Evolutionary conservation across 1,140 invertebrate genomes (phyloP).

Genomic region (Aricia agestis): DNA sequence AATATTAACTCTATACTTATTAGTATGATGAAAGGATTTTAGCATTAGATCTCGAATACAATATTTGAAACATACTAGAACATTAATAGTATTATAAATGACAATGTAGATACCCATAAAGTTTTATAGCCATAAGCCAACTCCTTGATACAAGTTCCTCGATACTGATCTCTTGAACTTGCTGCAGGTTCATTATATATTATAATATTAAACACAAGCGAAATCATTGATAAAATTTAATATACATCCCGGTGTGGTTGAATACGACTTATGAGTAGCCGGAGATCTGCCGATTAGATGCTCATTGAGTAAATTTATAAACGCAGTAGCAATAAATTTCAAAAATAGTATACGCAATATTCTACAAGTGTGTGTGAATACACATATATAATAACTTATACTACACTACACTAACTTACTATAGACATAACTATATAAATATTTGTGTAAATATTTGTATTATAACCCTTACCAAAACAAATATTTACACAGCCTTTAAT

Average conservation of each 20-base stretch:
- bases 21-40: too few relatives aligned
- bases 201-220: background rate
- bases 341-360: background rate
- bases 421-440: too few relatives aligned
- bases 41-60: too few relatives aligned
- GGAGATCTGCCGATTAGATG: background rate
- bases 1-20: too few relatives aligned
- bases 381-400: background rate
- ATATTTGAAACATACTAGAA: background rate
- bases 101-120: background rate
- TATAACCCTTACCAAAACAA: too few relatives aligned
- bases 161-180: background rate
- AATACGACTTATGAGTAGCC: constrained; percentile 2
- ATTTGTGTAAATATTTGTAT: too few relatives aligned
- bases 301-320: constrained; percentile 3
- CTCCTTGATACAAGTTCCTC: background rate
- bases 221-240: constrained; percentile 4
- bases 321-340: background rate
- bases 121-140: background rate
- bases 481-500: too few relatives aligned
- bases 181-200: constrained; percentile 1
- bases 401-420: too few relatives aligned
- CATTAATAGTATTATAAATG: background rate
- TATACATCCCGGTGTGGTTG: background rate
- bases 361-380: background rate